phyloP scores from a whole-genome alignment of 2,888 invertebrate species.

The Seladonia tumulorum region DNA sequence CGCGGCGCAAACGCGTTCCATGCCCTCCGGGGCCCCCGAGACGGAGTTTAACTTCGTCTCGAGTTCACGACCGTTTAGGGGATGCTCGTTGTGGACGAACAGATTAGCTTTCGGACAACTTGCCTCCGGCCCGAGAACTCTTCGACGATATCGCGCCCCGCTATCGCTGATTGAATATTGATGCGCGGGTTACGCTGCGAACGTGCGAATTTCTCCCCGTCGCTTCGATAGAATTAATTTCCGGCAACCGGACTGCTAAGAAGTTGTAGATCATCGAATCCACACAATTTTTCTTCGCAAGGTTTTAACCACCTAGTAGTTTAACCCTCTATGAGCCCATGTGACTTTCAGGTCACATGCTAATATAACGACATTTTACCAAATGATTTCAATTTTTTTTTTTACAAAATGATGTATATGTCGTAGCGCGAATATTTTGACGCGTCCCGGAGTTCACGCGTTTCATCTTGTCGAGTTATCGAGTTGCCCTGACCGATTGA shows the following conservation, averaged over 20 bases:
- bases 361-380: too few relatives aligned
- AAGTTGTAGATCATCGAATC: too few relatives aligned
- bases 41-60: slow-evolving; percentile 1
- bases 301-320: too few relatives aligned
- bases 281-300: too few relatives aligned
- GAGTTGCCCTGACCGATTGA: too few relatives aligned
- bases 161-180: slow-evolving; percentile 13
- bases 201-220: not conserved
- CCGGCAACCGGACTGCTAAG: not conserved
- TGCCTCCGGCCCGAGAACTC: not conserved
- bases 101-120: slow-evolving; percentile 1
- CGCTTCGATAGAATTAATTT: not conserved
- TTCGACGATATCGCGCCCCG: not conserved
- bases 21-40: not conserved
- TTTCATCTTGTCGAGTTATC: too few relatives aligned
- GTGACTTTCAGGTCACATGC: too few relatives aligned
- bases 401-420: too few relatives aligned
- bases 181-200: not conserved
- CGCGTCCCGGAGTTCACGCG: too few relatives aligned
- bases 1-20: slow-evolving; percentile 24
- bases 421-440: too few relatives aligned
- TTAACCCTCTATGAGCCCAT: too few relatives aligned
- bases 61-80: slow-evolving; percentile 11
- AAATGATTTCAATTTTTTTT: too few relatives aligned
- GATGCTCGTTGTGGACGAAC: not conserved